phyloP scores from a whole-genome alignment of 1,140 invertebrate species.

The Acyrthosiphon pisum region DNA sequence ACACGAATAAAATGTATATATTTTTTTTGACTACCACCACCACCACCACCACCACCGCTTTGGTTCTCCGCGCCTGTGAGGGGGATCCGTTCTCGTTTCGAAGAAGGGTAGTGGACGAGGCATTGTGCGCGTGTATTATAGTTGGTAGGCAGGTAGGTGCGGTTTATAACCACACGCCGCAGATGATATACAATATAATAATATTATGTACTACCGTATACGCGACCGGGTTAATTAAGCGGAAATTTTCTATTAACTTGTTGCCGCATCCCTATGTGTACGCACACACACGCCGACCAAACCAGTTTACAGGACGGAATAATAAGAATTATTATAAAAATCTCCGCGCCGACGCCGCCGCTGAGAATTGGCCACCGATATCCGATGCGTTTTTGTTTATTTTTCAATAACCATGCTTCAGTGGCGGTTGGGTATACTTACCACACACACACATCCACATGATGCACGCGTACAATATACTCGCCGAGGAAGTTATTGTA shows the following conservation, averaged over 20 bases:
- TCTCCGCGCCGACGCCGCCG: not conserved
- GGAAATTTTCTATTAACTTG: slow-evolving; percentile 56
- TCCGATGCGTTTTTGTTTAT: not conserved
- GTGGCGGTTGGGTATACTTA: not conserved
- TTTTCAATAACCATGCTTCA: slow-evolving; percentile 28
- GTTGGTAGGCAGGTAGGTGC: not conserved
- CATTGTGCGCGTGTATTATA: slow-evolving; percentile 5
- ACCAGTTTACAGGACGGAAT: slow-evolving; percentile 24
- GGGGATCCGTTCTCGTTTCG: slow-evolving; percentile 2
- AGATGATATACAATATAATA: slow-evolving; percentile 9
- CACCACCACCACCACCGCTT: not conserved
- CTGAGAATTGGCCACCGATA: not conserved
- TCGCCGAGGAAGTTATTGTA: not conserved
- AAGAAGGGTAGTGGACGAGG: slow-evolving; percentile 39
- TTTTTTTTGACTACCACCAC: not conserved
- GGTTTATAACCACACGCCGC: not conserved
- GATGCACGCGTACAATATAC: not conserved
- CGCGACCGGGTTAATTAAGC: slow-evolving; percentile 51
- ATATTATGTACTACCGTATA: slow-evolving; percentile 24
- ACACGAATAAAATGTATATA: not conserved
- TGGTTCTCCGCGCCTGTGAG: not conserved
- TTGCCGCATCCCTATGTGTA: slow-evolving; percentile 29
- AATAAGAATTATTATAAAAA: not conserved
- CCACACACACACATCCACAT: not conserved
- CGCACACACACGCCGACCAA: not conserved